Evolutionary conservation across 1,140 invertebrate genomes (phyloP), one percentile per base, ranked within the genome.

Genomic region (Frieseomelitta varia): DNA sequence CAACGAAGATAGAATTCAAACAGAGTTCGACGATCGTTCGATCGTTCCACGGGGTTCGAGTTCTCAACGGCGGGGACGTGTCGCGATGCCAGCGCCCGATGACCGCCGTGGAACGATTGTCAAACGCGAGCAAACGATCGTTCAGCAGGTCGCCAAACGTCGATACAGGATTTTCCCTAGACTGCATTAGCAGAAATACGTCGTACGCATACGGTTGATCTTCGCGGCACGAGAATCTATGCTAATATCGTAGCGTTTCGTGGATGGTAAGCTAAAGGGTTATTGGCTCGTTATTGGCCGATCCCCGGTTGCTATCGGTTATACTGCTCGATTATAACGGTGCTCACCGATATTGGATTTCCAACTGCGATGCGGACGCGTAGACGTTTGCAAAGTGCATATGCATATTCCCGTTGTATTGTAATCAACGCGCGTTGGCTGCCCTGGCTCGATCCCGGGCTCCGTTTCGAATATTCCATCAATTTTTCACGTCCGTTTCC

Each of bases 251-350:
- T 86, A 81, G 87, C 80, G 78, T 69, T 89, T 86, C 84, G 87
- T 79, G 84, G 79, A 86, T 86, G 67, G 80, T 84, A 88, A 89
- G 87, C 88, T 88, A 61, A 61, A 86, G 80, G 88, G 87, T 89
- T 89, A 89, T 89, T 88, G 79, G 84, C 88, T 89, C 84, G 87
- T 89, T 88, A 89, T 88, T 89, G 88, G 84, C 53, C 84, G 67
- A 86, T 88, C 71, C 81, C 53, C 73, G 53, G 39, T 74, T 81
- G 80, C 63, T 88, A 89, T 88, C 78, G 88, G 73, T 68, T 88
- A 75, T 86, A 88, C 73, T 69, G 73, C 84, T 88, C 78, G 88
- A 89, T 88, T 89, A 88, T 89, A 86, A 89, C 88, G 69, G 56
- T 53, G 79, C 76, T 86, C 55, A 27, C 67, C 61, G 88, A 81